Base-by-base conservation (phyloP, 2,797 vertebrate genomes). In the Danio aesculapii region DNA sequence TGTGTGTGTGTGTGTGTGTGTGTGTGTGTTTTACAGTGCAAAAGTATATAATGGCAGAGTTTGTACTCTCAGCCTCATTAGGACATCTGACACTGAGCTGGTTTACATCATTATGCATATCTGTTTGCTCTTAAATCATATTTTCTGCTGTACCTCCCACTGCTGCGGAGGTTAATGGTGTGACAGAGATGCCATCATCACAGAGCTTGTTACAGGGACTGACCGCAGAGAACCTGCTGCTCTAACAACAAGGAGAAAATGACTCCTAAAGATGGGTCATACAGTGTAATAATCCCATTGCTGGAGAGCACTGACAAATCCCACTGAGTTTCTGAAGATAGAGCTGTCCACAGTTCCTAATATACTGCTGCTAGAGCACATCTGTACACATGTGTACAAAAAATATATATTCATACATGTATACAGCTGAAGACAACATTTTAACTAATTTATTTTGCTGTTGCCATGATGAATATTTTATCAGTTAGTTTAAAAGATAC, bases 251-350 rank as follows among this genome's bases (percentile, higher is more conserved):
- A 53, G 8, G 52, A 57, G 19, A 43, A 82, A 82, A 82, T 77
- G 14, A 79, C 77, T 79, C 55, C 52, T 79, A 70, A 77, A 77
- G 59, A 57, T 10, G 16, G 47, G 75, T 43, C 63, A 47, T 47
- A 66, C n/a, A n/a, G n/a, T n/a, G n/a, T 67, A 79, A 79, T 79
- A 67, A 55, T 61, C 49, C 19, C 12, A 43, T 62, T 67, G 53
- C 12, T 8, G 19, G 8, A 70, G 30, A 61, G 55, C 46, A 9
- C 64, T 52, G 71, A 79, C 57, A 74, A 67, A 75, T 59, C 55
- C 58, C 19, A 46, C 57, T 10, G 19, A 12, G 30, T 46, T 55
- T 80, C 66, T 49, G 44, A 73, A 77, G 68, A 70, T 44, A 30
- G 41, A 70, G 44, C 68, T 76, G 44, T 57, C 43, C 47, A 69